Percentiles rank a stretch among this genome's conserved stretches.
Evolutionary conservation across 2,113 vertebrate genomes (phyloP).

Genomic region (Syngnathus typhle): DNA sequence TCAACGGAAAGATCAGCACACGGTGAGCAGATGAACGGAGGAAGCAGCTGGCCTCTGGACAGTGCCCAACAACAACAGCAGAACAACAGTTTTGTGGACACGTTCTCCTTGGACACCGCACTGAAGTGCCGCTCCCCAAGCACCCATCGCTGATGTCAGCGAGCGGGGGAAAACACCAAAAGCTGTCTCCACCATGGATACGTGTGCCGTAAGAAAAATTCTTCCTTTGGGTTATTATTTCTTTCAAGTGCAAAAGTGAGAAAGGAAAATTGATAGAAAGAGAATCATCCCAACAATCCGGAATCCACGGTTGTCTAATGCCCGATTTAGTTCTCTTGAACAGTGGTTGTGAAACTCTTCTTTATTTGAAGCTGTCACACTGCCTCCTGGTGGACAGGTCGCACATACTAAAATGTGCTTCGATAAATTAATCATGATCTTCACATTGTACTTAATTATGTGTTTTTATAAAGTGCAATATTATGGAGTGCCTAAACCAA

Average conservation of each 20-base stretch:
- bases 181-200: slow-evolving; percentile 12
- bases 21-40: slow-evolving; percentile 58
- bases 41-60: slow-evolving; percentile 65
- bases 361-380: not conserved
- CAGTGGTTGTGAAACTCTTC: too few species aligned
- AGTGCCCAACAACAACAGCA: slow-evolving; percentile 48
- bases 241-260: not conserved
- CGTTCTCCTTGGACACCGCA: slow-evolving; percentile 29
- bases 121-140: slow-evolving; percentile 23
- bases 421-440: not conserved
- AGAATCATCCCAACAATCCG: too few species aligned
- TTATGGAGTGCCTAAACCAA: not conserved
- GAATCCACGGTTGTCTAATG: too few species aligned
- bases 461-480: not conserved
- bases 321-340: too few species aligned
- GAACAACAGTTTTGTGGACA: slow-evolving; percentile 45
- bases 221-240: not conserved
- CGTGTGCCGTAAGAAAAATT: not conserved
- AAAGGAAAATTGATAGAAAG: too few species aligned
- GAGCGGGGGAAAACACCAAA: slow-evolving; percentile 30
- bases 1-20: slow-evolving; percentile 70
- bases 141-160: slow-evolving; percentile 33
- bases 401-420: not conserved
- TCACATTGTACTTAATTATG: not conserved
- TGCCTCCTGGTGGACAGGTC: not conserved